Conservation (phyloP, 1,140 invertebrate genomes). For the Drosophila orena region DNA sequence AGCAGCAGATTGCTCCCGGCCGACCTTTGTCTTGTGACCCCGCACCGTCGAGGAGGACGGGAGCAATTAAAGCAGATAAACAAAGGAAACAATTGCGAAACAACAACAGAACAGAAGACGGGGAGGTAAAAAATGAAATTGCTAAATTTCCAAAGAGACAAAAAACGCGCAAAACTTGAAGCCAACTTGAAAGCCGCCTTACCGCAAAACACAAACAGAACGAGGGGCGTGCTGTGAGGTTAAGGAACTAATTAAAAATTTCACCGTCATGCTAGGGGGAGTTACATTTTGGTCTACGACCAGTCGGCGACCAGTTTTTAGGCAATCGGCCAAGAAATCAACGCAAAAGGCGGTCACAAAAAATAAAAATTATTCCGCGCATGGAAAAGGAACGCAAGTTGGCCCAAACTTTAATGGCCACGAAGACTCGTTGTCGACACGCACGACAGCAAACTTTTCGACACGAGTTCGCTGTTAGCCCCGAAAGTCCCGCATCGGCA, state of each 20-base stretch:
- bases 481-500: slow-evolving; percentile 5
- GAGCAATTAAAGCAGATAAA: slow-evolving; percentile 80
- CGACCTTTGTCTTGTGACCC: slow-evolving; percentile 37
- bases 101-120: slow-evolving; percentile 43
- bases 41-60: background rate
- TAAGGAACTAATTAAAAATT: slow-evolving; percentile 78
- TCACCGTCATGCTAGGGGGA: slow-evolving; percentile 75
- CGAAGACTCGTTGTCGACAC: slow-evolving; percentile 56
- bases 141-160: slow-evolving; percentile 59
- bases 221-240: background rate
- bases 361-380: slow-evolving; percentile 34
- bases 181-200: slow-evolving; percentile 54
- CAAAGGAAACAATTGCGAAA: slow-evolving; percentile 72
- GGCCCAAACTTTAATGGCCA: slow-evolving; percentile 66
- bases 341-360: slow-evolving; percentile 20
- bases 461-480: slow-evolving; percentile 52
- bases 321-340: slow-evolving; percentile 66
- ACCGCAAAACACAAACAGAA: slow-evolving; percentile 31
- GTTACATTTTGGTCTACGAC: slow-evolving; percentile 67
- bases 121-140: slow-evolving; percentile 51
- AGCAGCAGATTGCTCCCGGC: slow-evolving; percentile 45
- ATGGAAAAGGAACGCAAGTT: slow-evolving; percentile 46
- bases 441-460: slow-evolving; percentile 57
- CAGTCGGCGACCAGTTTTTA: slow-evolving; percentile 60
- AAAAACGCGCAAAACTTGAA: slow-evolving; percentile 46